These are phyloP conservation scores for Rhagonycha lutea DNA, from an alignment of 2,888 invertebrate genomes.

Conservation along the genomic window DNA sequence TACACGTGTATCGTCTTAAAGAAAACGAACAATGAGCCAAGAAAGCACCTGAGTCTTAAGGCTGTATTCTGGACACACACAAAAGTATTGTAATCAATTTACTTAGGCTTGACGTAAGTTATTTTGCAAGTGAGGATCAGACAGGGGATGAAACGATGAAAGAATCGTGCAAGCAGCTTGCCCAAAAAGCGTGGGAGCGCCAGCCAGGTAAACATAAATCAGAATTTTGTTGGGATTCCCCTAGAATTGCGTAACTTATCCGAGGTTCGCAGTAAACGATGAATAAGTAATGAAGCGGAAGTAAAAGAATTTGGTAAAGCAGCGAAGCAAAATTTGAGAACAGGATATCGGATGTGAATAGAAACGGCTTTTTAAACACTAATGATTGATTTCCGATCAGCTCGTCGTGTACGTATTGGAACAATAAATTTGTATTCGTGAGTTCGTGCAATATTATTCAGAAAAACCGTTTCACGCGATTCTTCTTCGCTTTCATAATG, in stretches of 20 bases:
- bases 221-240: not conserved
- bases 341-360: not conserved
- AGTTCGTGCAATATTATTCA: not conserved
- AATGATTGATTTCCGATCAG: not conserved
- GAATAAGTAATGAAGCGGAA: not conserved
- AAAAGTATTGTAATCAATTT: slow-evolving; percentile 9
- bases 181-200: slow-evolving; percentile 4
- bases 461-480: not conserved
- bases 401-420: not conserved
- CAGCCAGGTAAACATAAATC: not conserved
- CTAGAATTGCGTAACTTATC: not conserved
- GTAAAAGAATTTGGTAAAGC: not conserved
- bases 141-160: slow-evolving; percentile 16
- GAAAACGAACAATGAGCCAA: slow-evolving; percentile 19
- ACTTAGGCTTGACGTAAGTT: slow-evolving; percentile 22
- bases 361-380: not conserved
- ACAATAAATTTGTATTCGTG: not conserved
- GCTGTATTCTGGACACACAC: slow-evolving; percentile 2
- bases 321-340: not conserved
- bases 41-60: slow-evolving; percentile 34
- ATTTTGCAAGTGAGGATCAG: slow-evolving; percentile 24
- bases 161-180: slow-evolving; percentile 11
- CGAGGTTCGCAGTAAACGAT: not conserved
- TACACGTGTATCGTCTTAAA: slow-evolving; percentile 32
- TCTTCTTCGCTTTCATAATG: not conserved